Evolutionary conservation across 2,888 invertebrate genomes (phyloP).

Genomic region (Megaustenia siamemsis): DNA sequence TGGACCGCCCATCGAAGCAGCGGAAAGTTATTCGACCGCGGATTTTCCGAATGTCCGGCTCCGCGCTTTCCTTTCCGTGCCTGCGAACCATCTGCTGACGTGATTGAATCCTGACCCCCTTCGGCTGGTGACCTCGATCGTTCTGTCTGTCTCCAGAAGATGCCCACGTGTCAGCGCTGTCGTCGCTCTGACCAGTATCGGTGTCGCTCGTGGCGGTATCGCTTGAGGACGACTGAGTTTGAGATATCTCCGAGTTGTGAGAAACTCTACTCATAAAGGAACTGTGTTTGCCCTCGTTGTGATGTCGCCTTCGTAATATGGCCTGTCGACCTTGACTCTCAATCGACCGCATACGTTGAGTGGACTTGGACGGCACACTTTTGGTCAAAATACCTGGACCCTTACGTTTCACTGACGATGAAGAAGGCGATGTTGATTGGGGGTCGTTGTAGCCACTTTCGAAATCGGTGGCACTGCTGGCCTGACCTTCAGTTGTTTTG

Average conservation of each 20-base stretch:
- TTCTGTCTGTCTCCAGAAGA: not conserved
- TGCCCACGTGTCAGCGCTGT: not conserved
- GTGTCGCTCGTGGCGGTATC: not conserved
- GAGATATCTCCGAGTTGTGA: too few species aligned
- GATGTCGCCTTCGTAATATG: not conserved
- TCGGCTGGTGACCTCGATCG: not conserved
- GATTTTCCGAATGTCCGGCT: not conserved
- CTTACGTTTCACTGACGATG: not conserved
- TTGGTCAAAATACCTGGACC: not conserved
- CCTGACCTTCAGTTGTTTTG: not conserved
- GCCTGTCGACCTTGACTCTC: not conserved
- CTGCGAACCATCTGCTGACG: not conserved
- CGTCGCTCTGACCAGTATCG: not conserved
- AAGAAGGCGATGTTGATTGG: not conserved
- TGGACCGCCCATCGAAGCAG: not conserved
- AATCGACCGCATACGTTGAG: not conserved
- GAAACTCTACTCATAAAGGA: not conserved
- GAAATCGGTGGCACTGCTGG: not conserved
- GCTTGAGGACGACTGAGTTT: not conserved
- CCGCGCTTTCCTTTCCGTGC: not conserved
- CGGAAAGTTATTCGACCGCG: constrained; percentile 14
- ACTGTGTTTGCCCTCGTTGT: too few species aligned
- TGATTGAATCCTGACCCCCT: too few species aligned
- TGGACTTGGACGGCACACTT: not conserved
- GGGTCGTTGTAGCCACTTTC: not conserved